Conservation (phyloP, 1,140 invertebrate species). For the Drosophila bipectinata region DNA sequence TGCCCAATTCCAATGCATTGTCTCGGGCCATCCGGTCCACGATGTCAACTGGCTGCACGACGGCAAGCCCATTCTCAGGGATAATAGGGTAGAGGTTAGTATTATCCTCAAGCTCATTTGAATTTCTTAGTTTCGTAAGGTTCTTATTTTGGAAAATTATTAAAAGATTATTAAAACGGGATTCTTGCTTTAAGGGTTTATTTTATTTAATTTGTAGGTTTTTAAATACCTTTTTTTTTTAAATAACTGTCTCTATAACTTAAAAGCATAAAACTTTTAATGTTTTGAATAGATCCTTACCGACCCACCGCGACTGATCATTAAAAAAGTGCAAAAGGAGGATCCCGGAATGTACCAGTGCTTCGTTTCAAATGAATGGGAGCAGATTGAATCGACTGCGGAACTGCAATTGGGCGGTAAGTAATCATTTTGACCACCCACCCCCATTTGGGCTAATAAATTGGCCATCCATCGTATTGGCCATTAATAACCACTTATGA, state of each 20-base stretch:
- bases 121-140: neutral
- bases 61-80: constrained; percentile 88
- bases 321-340: constrained; percentile 83
- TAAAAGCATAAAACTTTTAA: too few relatives aligned
- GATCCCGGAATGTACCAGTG: constrained; percentile 92
- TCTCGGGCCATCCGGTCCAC: constrained; percentile 92
- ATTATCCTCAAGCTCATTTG: neutral
- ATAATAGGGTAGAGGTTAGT: constrained; percentile 86
- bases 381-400: constrained; percentile 92
- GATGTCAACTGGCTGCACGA: constrained; percentile 93
- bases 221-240: too few relatives aligned
- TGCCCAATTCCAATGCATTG: constrained; percentile 92
- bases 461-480: constrained; percentile 50
- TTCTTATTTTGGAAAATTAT: too few relatives aligned
- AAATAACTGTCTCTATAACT: too few relatives aligned
- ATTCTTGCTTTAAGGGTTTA: too few relatives aligned
- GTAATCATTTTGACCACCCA: constrained; percentile 15
- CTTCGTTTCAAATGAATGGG: constrained; percentile 92
- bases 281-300: constrained; percentile 64
- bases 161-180: too few relatives aligned
- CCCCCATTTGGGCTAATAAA: constrained; percentile 44
- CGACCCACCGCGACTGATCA: constrained; percentile 80
- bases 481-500: constrained; percentile 72
- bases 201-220: too few relatives aligned
- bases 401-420: constrained; percentile 93